Percentiles rank a stretch among this genome's conserved stretches.
Conservation (phyloP, 2,888 invertebrate genomes). For the Cantharis rustica region DNA sequence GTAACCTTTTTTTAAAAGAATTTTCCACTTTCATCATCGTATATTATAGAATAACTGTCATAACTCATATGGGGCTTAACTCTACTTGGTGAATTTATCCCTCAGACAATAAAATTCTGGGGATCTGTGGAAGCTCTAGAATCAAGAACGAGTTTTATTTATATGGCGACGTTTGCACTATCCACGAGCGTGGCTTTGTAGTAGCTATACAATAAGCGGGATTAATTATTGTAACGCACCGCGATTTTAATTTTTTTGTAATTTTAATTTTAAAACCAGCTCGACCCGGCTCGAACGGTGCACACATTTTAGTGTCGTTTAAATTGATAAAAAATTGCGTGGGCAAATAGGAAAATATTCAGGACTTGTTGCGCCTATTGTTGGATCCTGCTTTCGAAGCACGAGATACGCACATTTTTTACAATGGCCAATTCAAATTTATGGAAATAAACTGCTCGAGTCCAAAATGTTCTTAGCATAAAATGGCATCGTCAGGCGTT, state of each 20-base stretch:
- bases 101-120: slow-evolving; percentile 30
- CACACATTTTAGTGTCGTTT: not conserved
- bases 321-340: not conserved
- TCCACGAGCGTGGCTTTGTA: slow-evolving; percentile 12
- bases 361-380: not conserved
- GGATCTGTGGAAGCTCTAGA: slow-evolving; percentile 26
- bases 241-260: not conserved
- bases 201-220: slow-evolving; percentile 11
- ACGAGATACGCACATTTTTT: not conserved
- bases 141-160: slow-evolving; percentile 30
- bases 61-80: slow-evolving; percentile 32
- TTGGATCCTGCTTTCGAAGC: not conserved
- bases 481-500: not conserved
- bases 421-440: not conserved
- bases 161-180: slow-evolving; percentile 25
- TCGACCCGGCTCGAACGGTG: not conserved
- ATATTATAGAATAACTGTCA: slow-evolving; percentile 26
- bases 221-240: slow-evolving; percentile 8
- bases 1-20: slow-evolving; percentile 9
- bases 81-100: slow-evolving; percentile 33
- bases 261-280: not conserved
- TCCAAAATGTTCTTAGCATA: not conserved
- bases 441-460: not conserved
- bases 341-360: not conserved
- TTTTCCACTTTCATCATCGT: slow-evolving; percentile 24